Evolutionary conservation across 2,113 vertebrate species (phyloP).

Genomic region (Leptobrachium leishanense): DNA sequence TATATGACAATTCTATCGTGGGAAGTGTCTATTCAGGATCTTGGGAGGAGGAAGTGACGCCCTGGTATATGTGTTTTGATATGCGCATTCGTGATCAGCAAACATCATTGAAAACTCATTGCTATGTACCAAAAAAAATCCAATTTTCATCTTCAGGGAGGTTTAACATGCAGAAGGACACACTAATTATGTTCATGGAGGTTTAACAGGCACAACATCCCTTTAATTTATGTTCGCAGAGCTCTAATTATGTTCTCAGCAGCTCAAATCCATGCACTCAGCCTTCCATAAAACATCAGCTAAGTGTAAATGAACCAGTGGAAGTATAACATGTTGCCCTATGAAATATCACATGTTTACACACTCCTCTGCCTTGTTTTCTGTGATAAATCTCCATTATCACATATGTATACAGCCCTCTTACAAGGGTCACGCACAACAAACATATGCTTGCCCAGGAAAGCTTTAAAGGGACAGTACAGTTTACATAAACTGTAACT

Average conservation of each 20-base stretch:
- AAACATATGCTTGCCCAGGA: too few relatives aligned
- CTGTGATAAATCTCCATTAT: background rate
- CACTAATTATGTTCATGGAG: conserved; percentile 8
- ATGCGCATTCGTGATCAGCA: background rate
- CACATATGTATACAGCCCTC: too few relatives aligned
- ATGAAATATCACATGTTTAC: background rate
- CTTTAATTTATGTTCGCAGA: conserved; percentile 25
- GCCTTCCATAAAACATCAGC: conserved; percentile 26
- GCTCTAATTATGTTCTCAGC: conserved; percentile 12
- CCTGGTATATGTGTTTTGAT: background rate
- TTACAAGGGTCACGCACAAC: too few relatives aligned
- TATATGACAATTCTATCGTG: too few relatives aligned
- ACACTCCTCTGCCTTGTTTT: background rate
- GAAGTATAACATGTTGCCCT: background rate
- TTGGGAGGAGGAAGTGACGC: background rate
- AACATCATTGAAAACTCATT: background rate
- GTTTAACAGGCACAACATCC: conserved; percentile 22
- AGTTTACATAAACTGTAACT: too few relatives aligned
- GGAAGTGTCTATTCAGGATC: background rate
- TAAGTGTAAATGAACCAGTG: conserved; percentile 6
- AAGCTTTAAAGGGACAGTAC: too few relatives aligned
- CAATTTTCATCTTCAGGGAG: background rate
- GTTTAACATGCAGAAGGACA: conserved; percentile 1
- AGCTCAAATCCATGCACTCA: conserved; percentile 13
- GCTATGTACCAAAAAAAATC: background rate